Conservation (phyloP, 2,113 vertebrate genomes). For the Ibidorhyncha struthersii region DNA sequence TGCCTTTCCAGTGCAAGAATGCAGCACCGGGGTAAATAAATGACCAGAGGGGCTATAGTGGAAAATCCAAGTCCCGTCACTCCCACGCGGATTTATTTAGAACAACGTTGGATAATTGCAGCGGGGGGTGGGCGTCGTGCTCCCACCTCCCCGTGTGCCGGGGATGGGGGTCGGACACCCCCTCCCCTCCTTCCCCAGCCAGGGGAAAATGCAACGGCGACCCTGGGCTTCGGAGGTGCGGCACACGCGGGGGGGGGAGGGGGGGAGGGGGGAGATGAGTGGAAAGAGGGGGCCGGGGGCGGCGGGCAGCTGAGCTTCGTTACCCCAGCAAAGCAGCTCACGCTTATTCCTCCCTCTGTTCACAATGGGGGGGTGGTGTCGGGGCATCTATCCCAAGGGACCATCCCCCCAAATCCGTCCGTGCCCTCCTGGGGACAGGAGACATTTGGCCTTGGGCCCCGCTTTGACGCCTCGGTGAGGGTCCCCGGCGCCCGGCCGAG, state of each 20-base stretch:
- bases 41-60: background rate
- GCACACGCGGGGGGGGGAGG: background rate
- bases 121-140: background rate
- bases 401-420: background rate
- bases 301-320: background rate
- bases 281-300: background rate
- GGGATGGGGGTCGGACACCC: background rate
- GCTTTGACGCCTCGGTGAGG: background rate
- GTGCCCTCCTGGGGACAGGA: background rate
- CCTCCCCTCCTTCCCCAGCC: background rate
- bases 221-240: background rate
- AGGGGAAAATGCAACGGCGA: background rate
- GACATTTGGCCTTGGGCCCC: background rate
- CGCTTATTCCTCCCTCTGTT: background rate
- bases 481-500: rapidly evolving
- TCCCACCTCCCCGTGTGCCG: background rate
- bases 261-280: background rate
- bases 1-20: background rate
- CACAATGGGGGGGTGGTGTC: background rate
- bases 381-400: background rate
- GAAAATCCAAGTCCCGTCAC: background rate
- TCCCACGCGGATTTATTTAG: background rate
- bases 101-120: background rate
- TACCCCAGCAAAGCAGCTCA: background rate
- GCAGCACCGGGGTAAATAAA: background rate